A percentile compares a stretch with the other conserved stretches of the same genome.
phyloP scores from a whole-genome alignment of 2,113 vertebrate species.

The Emydocephalus ijimae region DNA sequence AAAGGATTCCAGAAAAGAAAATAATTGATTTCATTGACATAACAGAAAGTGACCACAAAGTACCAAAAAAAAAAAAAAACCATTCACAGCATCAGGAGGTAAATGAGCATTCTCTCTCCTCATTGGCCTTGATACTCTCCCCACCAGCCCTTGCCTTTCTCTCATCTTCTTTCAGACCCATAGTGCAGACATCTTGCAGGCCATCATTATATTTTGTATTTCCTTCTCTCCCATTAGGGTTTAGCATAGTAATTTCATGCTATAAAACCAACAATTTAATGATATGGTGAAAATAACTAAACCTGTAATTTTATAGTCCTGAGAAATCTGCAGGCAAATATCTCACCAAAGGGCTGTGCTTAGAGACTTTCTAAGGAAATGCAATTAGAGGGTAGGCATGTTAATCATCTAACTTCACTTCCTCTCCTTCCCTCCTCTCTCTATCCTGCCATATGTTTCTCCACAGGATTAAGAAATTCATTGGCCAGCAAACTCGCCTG shows the following conservation, averaged over 20 bases:
- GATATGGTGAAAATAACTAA: not conserved
- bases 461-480: not conserved
- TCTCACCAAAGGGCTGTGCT: not conserved
- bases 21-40: slow-evolving; percentile 19
- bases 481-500: too few relatives aligned
- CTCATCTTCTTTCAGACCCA: not conserved
- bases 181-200: not conserved
- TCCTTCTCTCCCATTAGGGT: not conserved
- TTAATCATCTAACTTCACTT: not conserved
- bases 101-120: not conserved
- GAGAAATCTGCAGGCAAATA: not conserved
- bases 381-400: not conserved
- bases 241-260: not conserved
- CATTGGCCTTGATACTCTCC: not conserved
- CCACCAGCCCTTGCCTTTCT: not conserved
- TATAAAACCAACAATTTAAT: not conserved
- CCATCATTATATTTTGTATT: not conserved
- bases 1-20: slow-evolving; percentile 15
- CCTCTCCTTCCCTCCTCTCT: not conserved
- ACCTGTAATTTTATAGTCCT: not conserved
- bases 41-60: slow-evolving; percentile 19
- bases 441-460: not conserved
- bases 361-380: not conserved
- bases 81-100: not conserved
- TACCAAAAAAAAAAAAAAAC: slow-evolving; percentile 23